phyloP scores from a whole-genome alignment of 2,888 invertebrate genomes.

The Trissolcus brochymenae region DNA sequence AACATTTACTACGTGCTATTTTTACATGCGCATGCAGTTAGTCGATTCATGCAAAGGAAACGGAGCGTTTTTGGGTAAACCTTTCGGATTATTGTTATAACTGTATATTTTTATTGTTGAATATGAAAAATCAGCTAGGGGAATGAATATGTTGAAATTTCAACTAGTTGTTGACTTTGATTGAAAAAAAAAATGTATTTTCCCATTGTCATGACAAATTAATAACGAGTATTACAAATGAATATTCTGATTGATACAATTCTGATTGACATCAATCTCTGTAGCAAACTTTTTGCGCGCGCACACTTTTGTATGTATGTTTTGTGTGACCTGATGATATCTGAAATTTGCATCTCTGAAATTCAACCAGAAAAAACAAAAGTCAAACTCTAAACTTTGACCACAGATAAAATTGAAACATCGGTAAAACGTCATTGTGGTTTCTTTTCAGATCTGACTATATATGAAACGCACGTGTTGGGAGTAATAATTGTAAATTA shows the following conservation, averaged over 20 bases:
- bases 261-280: no score
- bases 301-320: no score
- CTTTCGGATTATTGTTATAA: slow-evolving; percentile 38
- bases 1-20: slow-evolving; percentile 68
- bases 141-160: background rate
- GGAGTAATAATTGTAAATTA: slow-evolving; percentile 59
- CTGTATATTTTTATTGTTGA: slow-evolving; percentile 21
- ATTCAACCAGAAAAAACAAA: no score
- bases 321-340: no score
- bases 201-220: slow-evolving; percentile 20
- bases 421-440: slow-evolving; percentile 16
- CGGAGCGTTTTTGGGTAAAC: slow-evolving; percentile 55
- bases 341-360: no score
- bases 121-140: background rate
- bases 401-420: slow-evolving; percentile 5
- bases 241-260: no score
- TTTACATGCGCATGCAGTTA: slow-evolving; percentile 70
- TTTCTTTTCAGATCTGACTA: slow-evolving; percentile 32
- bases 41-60: slow-evolving; percentile 66
- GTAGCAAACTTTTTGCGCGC: no score
- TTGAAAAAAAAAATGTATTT: background rate
- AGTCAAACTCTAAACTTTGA: background rate
- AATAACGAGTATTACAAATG: slow-evolving; percentile 3
- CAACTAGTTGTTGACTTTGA: background rate
- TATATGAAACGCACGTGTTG: slow-evolving; percentile 46